phyloP scores from a whole-genome alignment of 2,797 vertebrate species.

The Hydrolagus colliei region DNA sequence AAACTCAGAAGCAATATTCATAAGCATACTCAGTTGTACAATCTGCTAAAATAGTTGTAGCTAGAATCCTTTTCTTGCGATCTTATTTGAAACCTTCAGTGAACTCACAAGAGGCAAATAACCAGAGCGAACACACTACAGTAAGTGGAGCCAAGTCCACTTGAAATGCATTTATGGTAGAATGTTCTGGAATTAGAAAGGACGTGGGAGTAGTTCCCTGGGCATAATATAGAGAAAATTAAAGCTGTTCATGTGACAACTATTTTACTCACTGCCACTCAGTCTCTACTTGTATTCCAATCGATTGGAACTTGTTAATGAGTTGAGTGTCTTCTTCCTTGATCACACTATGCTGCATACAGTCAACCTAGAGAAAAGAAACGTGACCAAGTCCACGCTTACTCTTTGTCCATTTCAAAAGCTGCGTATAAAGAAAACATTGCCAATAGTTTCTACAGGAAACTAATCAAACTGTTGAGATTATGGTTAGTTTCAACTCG shows the following conservation, averaged over 20 bases:
- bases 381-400: neutral
- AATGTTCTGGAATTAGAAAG: conserved; percentile 34
- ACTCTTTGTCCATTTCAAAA: no score
- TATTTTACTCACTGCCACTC: conserved; percentile 88
- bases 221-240: conserved; percentile 30
- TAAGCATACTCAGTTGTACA: no score
- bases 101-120: neutral
- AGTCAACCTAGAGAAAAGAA: conserved; percentile 79
- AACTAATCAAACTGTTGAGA: neutral
- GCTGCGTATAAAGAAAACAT: no score
- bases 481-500: neutral
- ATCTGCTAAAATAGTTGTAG: neutral
- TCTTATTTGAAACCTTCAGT: neutral
- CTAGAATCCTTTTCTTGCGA: neutral
- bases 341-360: conserved; percentile 85
- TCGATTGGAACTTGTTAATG: conserved; percentile 91
- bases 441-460: no score
- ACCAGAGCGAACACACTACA: neutral
- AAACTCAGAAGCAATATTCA: no score
- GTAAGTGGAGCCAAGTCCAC: neutral
- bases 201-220: conserved; percentile 39
- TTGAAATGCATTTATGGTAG: neutral
- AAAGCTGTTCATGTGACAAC: conserved; percentile 13
- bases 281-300: conserved; percentile 98
- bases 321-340: conserved; percentile 78